Percentiles rank a stretch among this genome's conserved stretches.
These are phyloP conservation scores for Gobio gobio DNA, from an alignment of 2,113 vertebrate species.

Conservation along the genomic window DNA sequence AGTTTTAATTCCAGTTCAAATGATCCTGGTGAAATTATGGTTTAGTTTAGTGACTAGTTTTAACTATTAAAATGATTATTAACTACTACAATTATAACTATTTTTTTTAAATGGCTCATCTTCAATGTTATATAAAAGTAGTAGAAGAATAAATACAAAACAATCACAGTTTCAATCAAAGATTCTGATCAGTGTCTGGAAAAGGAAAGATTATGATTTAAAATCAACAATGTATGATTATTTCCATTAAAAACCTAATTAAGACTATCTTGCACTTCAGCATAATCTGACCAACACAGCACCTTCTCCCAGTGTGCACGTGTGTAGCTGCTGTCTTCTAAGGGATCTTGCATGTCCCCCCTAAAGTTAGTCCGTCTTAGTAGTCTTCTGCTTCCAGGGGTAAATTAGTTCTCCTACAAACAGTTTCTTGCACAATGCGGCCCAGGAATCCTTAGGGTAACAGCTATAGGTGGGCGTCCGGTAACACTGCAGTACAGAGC, in stretches of 20 bases:
- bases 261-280: not conserved
- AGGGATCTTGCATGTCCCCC: no score
- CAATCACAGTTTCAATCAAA: slow-evolving; percentile 18
- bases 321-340: not conserved
- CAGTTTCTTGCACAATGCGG: slow-evolving; percentile 87
- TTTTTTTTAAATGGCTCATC: slow-evolving; percentile 13
- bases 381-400: slow-evolving; percentile 90
- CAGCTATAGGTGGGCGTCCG: slow-evolving; percentile 87
- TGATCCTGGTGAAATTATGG: not conserved
- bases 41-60: not conserved
- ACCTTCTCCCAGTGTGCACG: not conserved
- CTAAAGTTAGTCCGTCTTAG: slow-evolving; percentile 83
- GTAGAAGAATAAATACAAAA: slow-evolving; percentile 6
- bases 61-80: not conserved
- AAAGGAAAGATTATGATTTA: not conserved
- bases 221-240: not conserved
- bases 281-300: not conserved
- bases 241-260: not conserved
- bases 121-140: slow-evolving; percentile 35
- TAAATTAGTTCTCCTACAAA: slow-evolving; percentile 95
- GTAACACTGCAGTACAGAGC: slow-evolving; percentile 81
- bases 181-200: not conserved
- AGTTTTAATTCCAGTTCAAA: not conserved
- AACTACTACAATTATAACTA: not conserved
- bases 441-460: slow-evolving; percentile 92